These are phyloP conservation scores for Chaetodon trifascialis DNA, from an alignment of 2,113 vertebrate species.

Conservation along the genomic window DNA sequence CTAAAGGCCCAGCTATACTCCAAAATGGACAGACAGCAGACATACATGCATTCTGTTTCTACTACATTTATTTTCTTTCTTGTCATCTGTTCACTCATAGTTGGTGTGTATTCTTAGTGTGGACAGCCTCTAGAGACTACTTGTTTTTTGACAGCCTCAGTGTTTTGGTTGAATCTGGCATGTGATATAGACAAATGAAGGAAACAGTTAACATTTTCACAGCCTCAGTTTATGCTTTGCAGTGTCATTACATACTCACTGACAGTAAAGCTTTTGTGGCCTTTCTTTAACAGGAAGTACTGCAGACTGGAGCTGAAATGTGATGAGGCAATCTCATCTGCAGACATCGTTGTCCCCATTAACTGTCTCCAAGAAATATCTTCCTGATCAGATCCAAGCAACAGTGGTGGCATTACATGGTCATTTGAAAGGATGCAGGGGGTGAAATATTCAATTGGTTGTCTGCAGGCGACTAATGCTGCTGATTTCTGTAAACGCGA, in stretches of 20 bases:
- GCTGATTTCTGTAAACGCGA: slow-evolving; percentile 67
- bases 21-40: too few relatives aligned
- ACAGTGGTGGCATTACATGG: slow-evolving; percentile 46
- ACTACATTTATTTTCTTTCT: not conserved
- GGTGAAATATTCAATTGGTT: slow-evolving; percentile 62
- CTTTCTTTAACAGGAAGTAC: slow-evolving; percentile 22
- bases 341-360: slow-evolving; percentile 44
- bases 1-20: too few relatives aligned
- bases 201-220: slow-evolving; percentile 13
- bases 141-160: slow-evolving; percentile 11
- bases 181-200: not conserved
- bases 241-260: slow-evolving; percentile 1
- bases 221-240: not conserved
- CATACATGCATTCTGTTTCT: not conserved
- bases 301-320: slow-evolving; percentile 41
- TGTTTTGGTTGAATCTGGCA: not conserved
- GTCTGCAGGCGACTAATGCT: slow-evolving; percentile 63
- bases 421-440: slow-evolving; percentile 67
- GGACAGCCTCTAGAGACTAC: not conserved
- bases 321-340: slow-evolving; percentile 62
- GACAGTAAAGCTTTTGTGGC: slow-evolving; percentile 13
- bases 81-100: not conserved
- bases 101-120: too few relatives aligned
- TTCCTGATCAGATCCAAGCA: slow-evolving; percentile 67
- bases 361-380: slow-evolving; percentile 58